These are phyloP conservation scores for Harpagoxenus sublaevis DNA, from an alignment of 2,888 invertebrate species.

Conservation along the genomic window DNA sequence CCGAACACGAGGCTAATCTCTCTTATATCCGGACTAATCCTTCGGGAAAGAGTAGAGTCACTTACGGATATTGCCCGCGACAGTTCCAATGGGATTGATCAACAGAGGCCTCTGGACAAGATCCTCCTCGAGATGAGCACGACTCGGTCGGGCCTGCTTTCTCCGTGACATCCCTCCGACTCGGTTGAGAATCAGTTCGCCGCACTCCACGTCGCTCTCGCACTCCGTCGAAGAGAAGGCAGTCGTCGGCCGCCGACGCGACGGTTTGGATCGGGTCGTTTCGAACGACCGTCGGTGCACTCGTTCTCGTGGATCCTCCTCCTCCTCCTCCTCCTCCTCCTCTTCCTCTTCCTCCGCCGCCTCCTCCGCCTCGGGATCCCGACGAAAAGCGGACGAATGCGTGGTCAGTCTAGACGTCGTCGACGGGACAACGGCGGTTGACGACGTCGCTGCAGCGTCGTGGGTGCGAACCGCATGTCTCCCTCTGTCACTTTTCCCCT, in stretches of 20 bases:
- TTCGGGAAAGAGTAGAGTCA: constrained; percentile 58
- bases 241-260: constrained; percentile 50
- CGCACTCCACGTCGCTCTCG: constrained; percentile 43
- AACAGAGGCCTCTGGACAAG: constrained; percentile 83
- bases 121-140: constrained; percentile 86
- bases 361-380: background rate
- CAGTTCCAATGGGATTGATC: constrained; percentile 80
- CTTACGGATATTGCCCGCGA: constrained; percentile 82
- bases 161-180: constrained; percentile 85
- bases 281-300: background rate
- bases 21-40: constrained; percentile 15
- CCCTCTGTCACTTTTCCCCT: background rate
- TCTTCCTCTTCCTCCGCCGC: background rate
- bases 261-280: constrained; percentile 30
- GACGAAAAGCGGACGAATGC: constrained; percentile 29
- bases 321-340: background rate
- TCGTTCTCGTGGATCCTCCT: constrained; percentile 3
- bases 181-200: constrained; percentile 64
- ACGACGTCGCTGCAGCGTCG: constrained; percentile 41
- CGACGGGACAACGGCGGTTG: constrained; percentile 37
- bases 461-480: constrained; percentile 28
- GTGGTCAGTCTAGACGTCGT: constrained; percentile 44
- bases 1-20: background rate
- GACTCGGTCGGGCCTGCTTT: constrained; percentile 86
- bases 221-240: constrained; percentile 16